phyloP scores from a whole-genome alignment of 2,797 vertebrate genomes.

The Malacoraja senta region DNA sequence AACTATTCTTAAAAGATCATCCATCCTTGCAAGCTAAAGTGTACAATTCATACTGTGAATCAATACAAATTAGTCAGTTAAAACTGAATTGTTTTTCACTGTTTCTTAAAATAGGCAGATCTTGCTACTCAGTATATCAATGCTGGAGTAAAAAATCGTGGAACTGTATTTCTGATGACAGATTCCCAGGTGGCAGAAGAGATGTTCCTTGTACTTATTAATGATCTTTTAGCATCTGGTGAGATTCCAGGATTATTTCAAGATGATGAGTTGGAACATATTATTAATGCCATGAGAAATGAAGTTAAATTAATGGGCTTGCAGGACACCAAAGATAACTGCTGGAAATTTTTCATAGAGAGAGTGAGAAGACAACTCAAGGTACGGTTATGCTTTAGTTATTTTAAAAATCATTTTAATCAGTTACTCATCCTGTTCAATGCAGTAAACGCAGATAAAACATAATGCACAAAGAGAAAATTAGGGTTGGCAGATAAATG shows the following conservation, averaged over 20 bases:
- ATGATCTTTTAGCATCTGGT: conserved; percentile 61
- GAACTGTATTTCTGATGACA: conserved; percentile 63
- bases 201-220: conserved; percentile 64
- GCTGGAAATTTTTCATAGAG: conserved; percentile 66
- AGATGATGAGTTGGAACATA: conserved; percentile 58
- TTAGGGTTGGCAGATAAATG: background rate
- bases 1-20: background rate
- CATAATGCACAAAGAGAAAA: background rate
- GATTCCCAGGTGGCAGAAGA: conserved; percentile 68
- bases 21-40: background rate
- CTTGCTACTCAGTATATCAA: conserved; percentile 60
- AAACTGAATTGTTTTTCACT: background rate
- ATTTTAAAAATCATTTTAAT: background rate
- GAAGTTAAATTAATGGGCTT: conserved; percentile 58
- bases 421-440: background rate
- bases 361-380: conserved; percentile 62
- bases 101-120: conserved; percentile 51
- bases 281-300: conserved; percentile 57
- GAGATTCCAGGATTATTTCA: conserved; percentile 62
- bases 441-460: background rate
- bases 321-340: conserved; percentile 54
- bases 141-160: conserved; percentile 58
- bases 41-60: background rate
- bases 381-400: conserved; percentile 46
- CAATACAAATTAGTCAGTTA: background rate